Base-by-base conservation (phyloP, 2,113 vertebrate species). In the Rhea pennata region DNA sequence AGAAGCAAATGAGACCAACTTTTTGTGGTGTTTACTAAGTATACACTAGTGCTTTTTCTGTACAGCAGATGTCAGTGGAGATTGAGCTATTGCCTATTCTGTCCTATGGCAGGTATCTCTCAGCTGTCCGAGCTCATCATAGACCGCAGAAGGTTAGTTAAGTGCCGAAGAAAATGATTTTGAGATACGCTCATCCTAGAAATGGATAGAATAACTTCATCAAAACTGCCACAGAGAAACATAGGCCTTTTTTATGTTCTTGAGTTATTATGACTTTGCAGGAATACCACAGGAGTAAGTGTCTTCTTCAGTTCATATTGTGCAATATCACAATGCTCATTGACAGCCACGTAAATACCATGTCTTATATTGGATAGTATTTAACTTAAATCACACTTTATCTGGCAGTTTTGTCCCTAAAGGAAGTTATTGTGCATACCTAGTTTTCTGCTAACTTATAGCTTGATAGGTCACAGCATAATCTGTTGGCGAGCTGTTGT, bases 391-490 rank as follows among this genome's bases (percentile, higher is more conserved):
- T 31, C 10, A 15, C 48, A 9, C 33, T 19, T 3, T 58, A 2
- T 21, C 17, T 51, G 42, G 16, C 9, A 82, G 8, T 56, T 69
- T 91, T 65, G 31, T 83, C 64, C 36, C 22, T 12, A 67, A 16
- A 48, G 8, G 5, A 4, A 8, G 1, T 33, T 44, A 29, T 1
- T 10, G 11, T 71, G 61, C 10, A 81, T 31, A 78, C 2, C 3
- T 50, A 17, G 15, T 62, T 39, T 16, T 93, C 76, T 92, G 9
- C 9, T 76, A 40, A 67, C 12, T 88, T 76, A 44, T 21, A 70
- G 6, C 24, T 66, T 62, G 31, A 70, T 3, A 80, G 39, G 29
- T 2, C 27, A 31, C 16, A n/a, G 12, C 0, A 0, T 5, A 36
- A 29, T 12, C 36, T 62, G 12, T 26, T 54, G 48, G 4, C 53